Percentiles rank a stretch among this genome's conserved stretches.
phyloP scores from a whole-genome alignment of 2,797 vertebrate genomes.

The Girardinus metallicus region DNA sequence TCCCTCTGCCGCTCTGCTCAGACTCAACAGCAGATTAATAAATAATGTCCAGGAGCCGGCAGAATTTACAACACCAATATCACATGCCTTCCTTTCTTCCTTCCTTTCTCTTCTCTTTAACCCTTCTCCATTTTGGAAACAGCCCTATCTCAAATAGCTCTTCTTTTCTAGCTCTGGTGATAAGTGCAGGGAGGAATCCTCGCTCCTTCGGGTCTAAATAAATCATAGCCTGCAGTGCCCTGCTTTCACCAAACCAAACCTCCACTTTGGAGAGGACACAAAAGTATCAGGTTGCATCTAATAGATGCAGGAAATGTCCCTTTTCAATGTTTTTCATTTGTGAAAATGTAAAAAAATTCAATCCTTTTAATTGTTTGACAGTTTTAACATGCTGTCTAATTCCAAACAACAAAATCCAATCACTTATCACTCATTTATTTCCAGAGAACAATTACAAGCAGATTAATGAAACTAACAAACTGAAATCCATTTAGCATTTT shows the following conservation, averaged over 20 bases:
- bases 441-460: conserved; percentile 43
- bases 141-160: conserved; percentile 29
- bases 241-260: conserved; percentile 64
- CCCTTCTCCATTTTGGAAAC: conserved; percentile 50
- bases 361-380: conserved; percentile 11
- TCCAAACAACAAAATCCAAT: conserved; percentile 25
- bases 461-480: conserved; percentile 62
- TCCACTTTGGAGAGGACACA: conserved; percentile 46
- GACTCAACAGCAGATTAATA: conserved; percentile 68
- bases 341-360: conserved; percentile 1
- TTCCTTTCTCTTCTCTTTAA: conserved; percentile 20
- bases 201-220: conserved; percentile 70
- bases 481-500: conserved; percentile 63
- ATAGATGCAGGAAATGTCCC: neutral
- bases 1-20: conserved; percentile 28
- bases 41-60: conserved; percentile 66
- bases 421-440: conserved; percentile 20
- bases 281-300: conserved; percentile 39
- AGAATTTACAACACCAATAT: conserved; percentile 63
- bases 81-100: conserved; percentile 32
- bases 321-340: neutral
- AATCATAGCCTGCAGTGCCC: conserved; percentile 66
- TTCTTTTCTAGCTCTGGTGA: conserved; percentile 40
- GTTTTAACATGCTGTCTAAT: conserved; percentile 25
- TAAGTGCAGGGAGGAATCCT: conserved; percentile 52